Evolutionary conservation across 2,797 vertebrate species (phyloP).

Genomic region (Pangasius larnaudii): DNA sequence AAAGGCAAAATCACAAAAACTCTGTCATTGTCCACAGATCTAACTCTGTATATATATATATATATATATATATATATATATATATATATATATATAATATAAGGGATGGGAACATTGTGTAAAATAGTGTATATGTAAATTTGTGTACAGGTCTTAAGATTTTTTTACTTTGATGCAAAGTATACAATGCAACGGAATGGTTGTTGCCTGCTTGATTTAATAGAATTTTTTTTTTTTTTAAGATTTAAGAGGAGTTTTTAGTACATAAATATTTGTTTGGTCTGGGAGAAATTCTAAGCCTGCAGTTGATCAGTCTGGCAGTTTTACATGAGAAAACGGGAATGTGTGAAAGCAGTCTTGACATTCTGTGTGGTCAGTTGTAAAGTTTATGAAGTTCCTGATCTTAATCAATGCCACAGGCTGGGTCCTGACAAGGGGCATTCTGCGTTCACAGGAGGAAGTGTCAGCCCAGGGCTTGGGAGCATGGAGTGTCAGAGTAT

Average conservation of each 20-base stretch:
- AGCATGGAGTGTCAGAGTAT: constrained; percentile 37
- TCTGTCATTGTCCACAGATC: too few relatives aligned
- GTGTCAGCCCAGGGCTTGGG: constrained; percentile 23
- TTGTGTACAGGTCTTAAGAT: not conserved
- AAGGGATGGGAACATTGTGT: not conserved
- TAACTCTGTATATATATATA: too few relatives aligned
- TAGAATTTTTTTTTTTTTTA: constrained; percentile 1
- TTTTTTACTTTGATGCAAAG: not conserved
- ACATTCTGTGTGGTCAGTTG: constrained; percentile 29
- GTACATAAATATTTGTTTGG: not conserved
- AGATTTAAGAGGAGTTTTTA: not conserved
- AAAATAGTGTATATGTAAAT: not conserved
- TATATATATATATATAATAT: too few relatives aligned
- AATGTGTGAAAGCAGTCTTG: constrained; percentile 1
- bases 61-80: too few relatives aligned
- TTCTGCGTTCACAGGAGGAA: constrained; percentile 29
- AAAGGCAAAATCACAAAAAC: too few relatives aligned
- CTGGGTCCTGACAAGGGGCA: constrained; percentile 19
- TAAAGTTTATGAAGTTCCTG: constrained; percentile 41
- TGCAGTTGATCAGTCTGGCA: constrained; percentile 8
- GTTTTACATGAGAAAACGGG: constrained; percentile 6
- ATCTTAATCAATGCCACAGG: constrained; percentile 46
- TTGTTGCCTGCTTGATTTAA: not conserved
- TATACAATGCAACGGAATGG: not conserved
- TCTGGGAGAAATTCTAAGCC: not conserved